Evolutionary conservation across 2,888 invertebrate species (phyloP).

Genomic region (Agrotis ipsilon): DNA sequence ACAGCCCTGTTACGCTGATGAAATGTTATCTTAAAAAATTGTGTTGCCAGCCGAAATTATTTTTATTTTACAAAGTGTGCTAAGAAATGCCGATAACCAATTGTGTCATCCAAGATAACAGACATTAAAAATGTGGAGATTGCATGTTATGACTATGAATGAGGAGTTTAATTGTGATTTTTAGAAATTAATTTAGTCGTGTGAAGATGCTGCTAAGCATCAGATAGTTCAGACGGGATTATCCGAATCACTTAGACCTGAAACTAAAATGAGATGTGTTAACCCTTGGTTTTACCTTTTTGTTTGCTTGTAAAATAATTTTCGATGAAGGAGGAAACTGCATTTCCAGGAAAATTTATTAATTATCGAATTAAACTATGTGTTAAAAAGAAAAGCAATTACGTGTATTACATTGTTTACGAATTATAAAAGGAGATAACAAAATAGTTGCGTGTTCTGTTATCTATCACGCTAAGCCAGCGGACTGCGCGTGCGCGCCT

Average conservation of each 20-base stretch:
- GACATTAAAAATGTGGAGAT: slow-evolving; percentile 36
- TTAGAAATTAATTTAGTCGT: neutral
- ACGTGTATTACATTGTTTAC: slow-evolving; percentile 49
- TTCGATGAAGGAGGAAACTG: neutral
- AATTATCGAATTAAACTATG: neutral
- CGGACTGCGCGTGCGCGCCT: slow-evolving; percentile 70
- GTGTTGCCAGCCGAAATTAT: slow-evolving; percentile 62
- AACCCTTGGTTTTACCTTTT: neutral
- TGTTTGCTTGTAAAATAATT: neutral
- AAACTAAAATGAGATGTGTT: no score
- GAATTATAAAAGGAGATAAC: slow-evolving; percentile 69
- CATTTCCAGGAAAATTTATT: slow-evolving; percentile 18
- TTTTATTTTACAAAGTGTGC: slow-evolving; percentile 54
- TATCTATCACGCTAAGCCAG: slow-evolving; percentile 75
- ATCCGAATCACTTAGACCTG: neutral
- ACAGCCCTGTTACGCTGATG: slow-evolving; percentile 43
- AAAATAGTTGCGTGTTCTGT: slow-evolving; percentile 72
- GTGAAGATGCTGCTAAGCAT: no score
- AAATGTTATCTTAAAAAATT: slow-evolving; percentile 67
- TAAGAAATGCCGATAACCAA: slow-evolving; percentile 56
- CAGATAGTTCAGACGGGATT: neutral
- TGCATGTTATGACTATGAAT: slow-evolving; percentile 37
- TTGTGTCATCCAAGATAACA: slow-evolving; percentile 65
- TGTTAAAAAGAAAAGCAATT: slow-evolving; percentile 45
- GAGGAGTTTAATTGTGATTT: slow-evolving; percentile 3